Base-by-base conservation (phyloP, 2,888 invertebrate genomes). In the Scaptodrosophila latifasciaeformis region DNA sequence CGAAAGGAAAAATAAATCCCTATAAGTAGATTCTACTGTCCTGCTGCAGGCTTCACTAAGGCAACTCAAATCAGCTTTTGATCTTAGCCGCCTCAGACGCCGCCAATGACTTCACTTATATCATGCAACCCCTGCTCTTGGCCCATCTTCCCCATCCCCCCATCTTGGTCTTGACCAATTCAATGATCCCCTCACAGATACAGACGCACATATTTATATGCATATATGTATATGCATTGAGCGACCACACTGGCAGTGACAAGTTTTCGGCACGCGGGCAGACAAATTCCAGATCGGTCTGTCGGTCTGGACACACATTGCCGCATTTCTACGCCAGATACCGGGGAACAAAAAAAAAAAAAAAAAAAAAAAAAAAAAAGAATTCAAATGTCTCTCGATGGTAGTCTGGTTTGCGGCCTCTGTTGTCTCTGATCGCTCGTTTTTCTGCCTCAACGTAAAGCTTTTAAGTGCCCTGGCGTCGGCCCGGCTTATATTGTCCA, bases 251-350 rank as follows among this genome's bases (percentile, higher is more conserved):
- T 56, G 62, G 24, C 39, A 57, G 65, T 76, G 83, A 82, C 82
- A 82, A 83, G 71, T 77, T 83, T 82, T 82, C 82, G 83, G 82
- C 82, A 82, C 83, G 82, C 82, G 83, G 82, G 75, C 77, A 79
- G 65, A 81, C 83, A 74, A 78, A 82, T 82, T 82, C 75, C 67
- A 65, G 57, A 48, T 62, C 51, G 37, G 57, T 42, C 51, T 43
- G 42, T 44, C 39, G 43, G 47, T 30, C 50, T 40, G 12, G 37
- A n/a, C 35, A 9, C 6, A 13, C 12, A 17, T 2, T 13, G 37
- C n/a, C n/a, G n/a, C 12, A 37, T 12, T 9, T 17, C 37, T 13
- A 17, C 37, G 17, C 37, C 24, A 1, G 40, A 18, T n/a, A n/a
- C n/a, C n/a, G n/a, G n/a, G n/a, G n/a, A n/a, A n/a, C n/a, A n/a